Evolutionary conservation across 2,888 invertebrate species (phyloP).

Genomic region (Helleia helle): DNA sequence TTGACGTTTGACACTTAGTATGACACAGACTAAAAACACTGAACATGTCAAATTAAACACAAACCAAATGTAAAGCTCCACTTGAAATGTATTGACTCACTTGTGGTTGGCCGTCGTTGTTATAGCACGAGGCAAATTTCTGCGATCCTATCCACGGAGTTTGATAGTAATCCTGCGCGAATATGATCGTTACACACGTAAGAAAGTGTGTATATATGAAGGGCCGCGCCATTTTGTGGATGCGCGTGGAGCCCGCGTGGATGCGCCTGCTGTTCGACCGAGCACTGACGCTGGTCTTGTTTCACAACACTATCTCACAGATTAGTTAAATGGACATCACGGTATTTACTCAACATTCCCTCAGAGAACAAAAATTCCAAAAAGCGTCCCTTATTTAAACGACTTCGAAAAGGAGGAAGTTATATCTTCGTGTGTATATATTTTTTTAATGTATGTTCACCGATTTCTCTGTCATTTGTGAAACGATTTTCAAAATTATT

Average conservation of each 20-base stretch:
- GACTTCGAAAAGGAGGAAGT: too few species aligned
- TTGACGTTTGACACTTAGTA: not conserved
- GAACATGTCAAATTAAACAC: slow-evolving; percentile 34
- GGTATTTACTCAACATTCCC: slow-evolving; percentile 15
- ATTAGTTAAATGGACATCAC: slow-evolving; percentile 20
- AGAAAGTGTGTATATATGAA: slow-evolving; percentile 39
- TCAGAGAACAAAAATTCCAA: slow-evolving; percentile 10
- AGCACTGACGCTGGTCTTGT: slow-evolving; percentile 51
- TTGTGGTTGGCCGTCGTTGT: slow-evolving; percentile 52
- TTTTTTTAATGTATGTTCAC: too few species aligned
- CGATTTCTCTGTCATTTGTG: too few species aligned
- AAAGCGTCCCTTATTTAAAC: too few species aligned
- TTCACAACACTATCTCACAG: slow-evolving; percentile 61
- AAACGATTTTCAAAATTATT: too few species aligned
- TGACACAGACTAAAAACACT: slow-evolving; percentile 24
- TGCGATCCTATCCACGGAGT: slow-evolving; percentile 50
- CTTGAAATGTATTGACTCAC: slow-evolving; percentile 36
- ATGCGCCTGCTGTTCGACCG: slow-evolving; percentile 49
- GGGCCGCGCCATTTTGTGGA: slow-evolving; percentile 53
- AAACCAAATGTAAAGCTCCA: slow-evolving; percentile 31
- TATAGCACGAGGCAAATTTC: slow-evolving; percentile 57
- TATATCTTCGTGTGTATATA: too few species aligned
- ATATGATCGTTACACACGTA: slow-evolving; percentile 33
- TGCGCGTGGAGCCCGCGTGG: slow-evolving; percentile 44
- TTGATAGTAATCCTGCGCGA: slow-evolving; percentile 49